These are phyloP conservation scores for Acanthococcus lagerstroemiae DNA, from an alignment of 2,888 invertebrate genomes.

Conservation along the genomic window DNA sequence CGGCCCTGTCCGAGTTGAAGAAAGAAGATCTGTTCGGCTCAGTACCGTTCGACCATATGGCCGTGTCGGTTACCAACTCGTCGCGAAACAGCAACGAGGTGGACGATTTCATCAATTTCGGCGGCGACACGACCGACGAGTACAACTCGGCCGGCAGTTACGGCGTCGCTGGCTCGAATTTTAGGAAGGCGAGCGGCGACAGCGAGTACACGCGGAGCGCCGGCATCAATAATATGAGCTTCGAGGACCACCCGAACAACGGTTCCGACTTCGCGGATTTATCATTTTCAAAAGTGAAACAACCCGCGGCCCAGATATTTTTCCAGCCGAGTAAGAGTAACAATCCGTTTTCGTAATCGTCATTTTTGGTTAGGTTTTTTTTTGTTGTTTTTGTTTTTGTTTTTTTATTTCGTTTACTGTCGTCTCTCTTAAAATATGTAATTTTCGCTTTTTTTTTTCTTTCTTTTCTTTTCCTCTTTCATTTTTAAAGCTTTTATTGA, in stretches of 20 bases:
- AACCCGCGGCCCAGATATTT: not conserved
- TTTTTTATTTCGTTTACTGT: not conserved
- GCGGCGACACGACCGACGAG: not conserved
- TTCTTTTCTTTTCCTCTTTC: not conserved
- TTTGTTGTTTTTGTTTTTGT: not conserved
- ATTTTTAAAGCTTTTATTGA: not conserved
- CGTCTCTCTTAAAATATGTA: not conserved
- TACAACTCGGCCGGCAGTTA: not conserved
- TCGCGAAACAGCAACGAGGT: not conserved
- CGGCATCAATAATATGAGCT: slow-evolving; percentile 62
- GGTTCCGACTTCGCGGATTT: slow-evolving; percentile 39
- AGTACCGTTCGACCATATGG: slow-evolving; percentile 31
- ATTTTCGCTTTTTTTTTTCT: not conserved
- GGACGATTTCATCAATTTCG: slow-evolving; percentile 19
- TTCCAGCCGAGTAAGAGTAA: slow-evolving; percentile 22
- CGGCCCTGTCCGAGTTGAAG: not conserved
- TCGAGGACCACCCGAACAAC: slow-evolving; percentile 61
- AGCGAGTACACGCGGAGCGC: not conserved
- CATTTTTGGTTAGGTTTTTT: not conserved
- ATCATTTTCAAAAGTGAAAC: slow-evolving; percentile 39
- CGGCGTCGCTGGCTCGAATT: not conserved
- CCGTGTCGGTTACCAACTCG: slow-evolving; percentile 1
- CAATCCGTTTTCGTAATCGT: slow-evolving; percentile 18
- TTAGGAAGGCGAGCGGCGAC: not conserved
- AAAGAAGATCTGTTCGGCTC: slow-evolving; percentile 35